phyloP scores from a whole-genome alignment of 1,140 invertebrate species.

The Argopecten irradians region DNA sequence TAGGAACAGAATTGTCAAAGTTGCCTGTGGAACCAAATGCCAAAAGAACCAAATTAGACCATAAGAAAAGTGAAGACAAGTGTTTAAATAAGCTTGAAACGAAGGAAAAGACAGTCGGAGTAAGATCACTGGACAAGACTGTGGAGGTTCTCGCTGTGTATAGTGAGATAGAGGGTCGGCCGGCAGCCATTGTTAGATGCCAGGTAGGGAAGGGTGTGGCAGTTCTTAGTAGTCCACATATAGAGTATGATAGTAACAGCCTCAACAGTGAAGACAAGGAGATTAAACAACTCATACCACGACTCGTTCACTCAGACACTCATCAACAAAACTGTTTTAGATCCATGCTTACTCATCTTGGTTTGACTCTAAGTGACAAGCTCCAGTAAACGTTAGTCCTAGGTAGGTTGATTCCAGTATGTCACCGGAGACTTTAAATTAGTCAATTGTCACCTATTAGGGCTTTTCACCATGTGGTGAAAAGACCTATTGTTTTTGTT shows the following conservation, averaged over 20 bases:
- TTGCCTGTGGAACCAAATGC: neutral
- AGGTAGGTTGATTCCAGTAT: neutral
- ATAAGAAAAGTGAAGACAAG: neutral
- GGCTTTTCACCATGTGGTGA: no score
- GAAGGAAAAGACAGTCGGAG: neutral
- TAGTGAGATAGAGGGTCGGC: slow-evolving; percentile 31
- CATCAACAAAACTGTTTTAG: neutral
- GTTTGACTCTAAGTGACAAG: neutral
- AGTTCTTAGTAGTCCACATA: slow-evolving; percentile 65
- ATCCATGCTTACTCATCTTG: neutral
- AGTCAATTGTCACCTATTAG: no score
- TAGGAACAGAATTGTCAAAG: neutral
- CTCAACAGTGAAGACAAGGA: slow-evolving; percentile 41
- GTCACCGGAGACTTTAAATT: neutral
- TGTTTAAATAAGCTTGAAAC: neutral
- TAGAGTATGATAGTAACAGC: slow-evolving; percentile 58
- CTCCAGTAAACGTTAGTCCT: neutral
- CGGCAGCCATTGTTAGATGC: slow-evolving; percentile 63
- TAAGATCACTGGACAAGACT: neutral
- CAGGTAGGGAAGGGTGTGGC: slow-evolving; percentile 60
- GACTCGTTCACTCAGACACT: neutral
- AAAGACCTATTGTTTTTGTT: no score
- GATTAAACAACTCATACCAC: slow-evolving; percentile 42
- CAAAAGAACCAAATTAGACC: neutral
- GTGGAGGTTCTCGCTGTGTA: slow-evolving; percentile 47